These are phyloP conservation scores for Drosophila orena DNA, from an alignment of 1,140 invertebrate species.

Conservation along the genomic window DNA sequence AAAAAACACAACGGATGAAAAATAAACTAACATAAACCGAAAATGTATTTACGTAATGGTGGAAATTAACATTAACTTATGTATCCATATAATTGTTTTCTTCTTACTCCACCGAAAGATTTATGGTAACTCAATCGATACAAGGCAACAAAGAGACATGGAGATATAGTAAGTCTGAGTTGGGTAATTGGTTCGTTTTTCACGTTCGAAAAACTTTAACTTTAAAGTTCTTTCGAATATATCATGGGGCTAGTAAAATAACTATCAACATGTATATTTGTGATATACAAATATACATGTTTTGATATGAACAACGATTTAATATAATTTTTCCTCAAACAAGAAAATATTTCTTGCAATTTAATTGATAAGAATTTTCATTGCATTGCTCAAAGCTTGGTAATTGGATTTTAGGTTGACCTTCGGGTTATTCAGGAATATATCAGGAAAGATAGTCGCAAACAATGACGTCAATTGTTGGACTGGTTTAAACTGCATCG, in stretches of 20 bases:
- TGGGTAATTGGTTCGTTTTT: too few species aligned
- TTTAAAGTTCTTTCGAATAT: too few species aligned
- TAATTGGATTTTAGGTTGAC: conserved; percentile 12
- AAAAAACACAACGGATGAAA: conserved; percentile 33
- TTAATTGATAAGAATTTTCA: too few species aligned
- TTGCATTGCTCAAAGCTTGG: not conserved
- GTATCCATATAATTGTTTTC: conserved; percentile 30
- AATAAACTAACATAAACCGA: conserved; percentile 43
- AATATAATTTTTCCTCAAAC: too few species aligned
- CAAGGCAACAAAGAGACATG: not conserved
- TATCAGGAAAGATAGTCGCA: conserved; percentile 9
- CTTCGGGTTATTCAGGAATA: not conserved
- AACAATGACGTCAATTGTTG: conserved; percentile 41
- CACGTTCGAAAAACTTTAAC: too few species aligned
- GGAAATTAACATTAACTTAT: conserved; percentile 52
- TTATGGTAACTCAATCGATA: conserved; percentile 40
- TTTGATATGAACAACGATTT: too few species aligned
- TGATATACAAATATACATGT: too few species aligned
- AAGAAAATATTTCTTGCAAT: too few species aligned
- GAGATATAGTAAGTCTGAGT: not conserved
- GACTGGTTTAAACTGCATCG: conserved; percentile 39
- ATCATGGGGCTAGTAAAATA: too few species aligned
- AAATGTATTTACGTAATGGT: conserved; percentile 38
- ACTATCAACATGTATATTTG: too few species aligned
- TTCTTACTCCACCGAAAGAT: conserved; percentile 25